Base-by-base conservation (phyloP, 1,140 invertebrate genomes). In the Rhyzopertha dominica region DNA sequence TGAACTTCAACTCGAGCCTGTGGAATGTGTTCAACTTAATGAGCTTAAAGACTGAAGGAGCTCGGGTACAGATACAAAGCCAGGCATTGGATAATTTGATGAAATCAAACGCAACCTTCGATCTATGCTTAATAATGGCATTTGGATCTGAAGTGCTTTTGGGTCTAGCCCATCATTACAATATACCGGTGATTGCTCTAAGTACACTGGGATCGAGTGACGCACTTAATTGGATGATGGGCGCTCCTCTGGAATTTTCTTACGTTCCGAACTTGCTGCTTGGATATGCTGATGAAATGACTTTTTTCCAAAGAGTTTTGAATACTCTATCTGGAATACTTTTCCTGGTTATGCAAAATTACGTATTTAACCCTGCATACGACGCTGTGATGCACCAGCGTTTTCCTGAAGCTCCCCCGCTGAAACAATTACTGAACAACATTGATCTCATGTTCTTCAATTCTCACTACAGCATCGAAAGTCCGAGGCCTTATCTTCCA, bases 151-250 rank as follows among this genome's bases (percentile, higher is more conserved):
- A 47, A 42, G 45, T 20, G 28, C 20, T 40, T n/a, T 30, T 81
- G 36, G 76, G 72, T 5, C 62, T 84, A 10, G 71, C 74, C 29
- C 67, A 80, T 44, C 72, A 77, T 43, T 68, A 81, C 10, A 64
- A 75, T 30, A 73, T 73, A 3, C 80, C 81, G 0, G 70, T 77
- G 0, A 74, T 85, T 5, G 68, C 66, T 0, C 41, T n/a, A n/a
- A n/a, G n/a, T n/a, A n/a, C n/a, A n/a, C n/a, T n/a, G n/a, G n/a
- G n/a, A n/a, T n/a, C n/a, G 74, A 7, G 69, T 22, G 13, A 22
- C 2, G 12, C 24, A 5, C 19, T 24, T 9, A 41, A 50, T 26
- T 30, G 50, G 17, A 32, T 42, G 14, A 18, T 40, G 14, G 39
- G 22, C 31, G 19, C 30, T 29, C 72, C 76, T 0, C 62, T 69